Evolutionary conservation across 92 coral and sea anemone species (phyloP).

Genomic region (Parazoanthus atlanticus): DNA sequence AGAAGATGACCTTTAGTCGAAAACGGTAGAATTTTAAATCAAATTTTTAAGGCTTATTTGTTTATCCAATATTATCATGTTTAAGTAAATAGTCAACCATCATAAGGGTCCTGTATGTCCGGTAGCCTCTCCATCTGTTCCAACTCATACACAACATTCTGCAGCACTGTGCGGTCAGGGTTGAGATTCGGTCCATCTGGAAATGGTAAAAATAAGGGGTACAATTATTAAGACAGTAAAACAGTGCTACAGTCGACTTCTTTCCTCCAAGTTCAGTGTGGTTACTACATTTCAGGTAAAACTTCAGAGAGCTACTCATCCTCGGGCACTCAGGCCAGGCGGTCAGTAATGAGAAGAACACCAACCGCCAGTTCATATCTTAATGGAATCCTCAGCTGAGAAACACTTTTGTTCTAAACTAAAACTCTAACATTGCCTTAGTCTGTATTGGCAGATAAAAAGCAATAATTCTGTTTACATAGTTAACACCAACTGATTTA

Average conservation of each 20-base stretch:
- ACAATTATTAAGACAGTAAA: neutral
- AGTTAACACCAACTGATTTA: too few species aligned
- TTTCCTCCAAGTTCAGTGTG: too few species aligned
- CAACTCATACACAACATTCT: conserved; percentile 37
- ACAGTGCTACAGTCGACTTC: neutral
- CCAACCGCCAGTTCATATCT: too few species aligned
- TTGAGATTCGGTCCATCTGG: conserved; percentile 34
- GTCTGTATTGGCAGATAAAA: too few species aligned
- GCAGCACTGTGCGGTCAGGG: conserved; percentile 37
- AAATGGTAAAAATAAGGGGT: neutral
- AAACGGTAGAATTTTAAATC: neutral
- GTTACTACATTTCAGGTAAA: too few species aligned
- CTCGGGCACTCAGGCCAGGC: too few species aligned
- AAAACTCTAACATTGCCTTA: too few species aligned
- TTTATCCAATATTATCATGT: neutral
- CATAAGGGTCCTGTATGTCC: conserved; percentile 34
- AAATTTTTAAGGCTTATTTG: neutral
- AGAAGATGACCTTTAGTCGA: neutral
- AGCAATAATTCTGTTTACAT: too few species aligned
- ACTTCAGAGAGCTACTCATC: too few species aligned
- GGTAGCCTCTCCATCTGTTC: conserved; percentile 41
- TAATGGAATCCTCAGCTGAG: too few species aligned
- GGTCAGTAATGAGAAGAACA: too few species aligned
- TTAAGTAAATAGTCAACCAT: neutral
- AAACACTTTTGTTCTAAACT: too few species aligned